Conservation (phyloP, 2,113 vertebrate species). For the Pseudorasbora parva region DNA sequence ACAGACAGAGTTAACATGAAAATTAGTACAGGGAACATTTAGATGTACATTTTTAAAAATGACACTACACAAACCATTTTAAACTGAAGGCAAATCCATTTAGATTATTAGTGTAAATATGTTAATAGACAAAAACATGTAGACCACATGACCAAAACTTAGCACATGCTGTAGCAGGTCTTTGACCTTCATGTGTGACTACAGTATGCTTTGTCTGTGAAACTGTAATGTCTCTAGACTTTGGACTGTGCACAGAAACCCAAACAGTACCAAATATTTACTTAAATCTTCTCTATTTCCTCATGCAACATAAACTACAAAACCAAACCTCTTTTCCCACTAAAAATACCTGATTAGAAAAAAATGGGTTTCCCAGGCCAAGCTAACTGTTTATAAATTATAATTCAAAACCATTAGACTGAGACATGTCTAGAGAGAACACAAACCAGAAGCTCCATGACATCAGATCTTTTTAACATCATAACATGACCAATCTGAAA, state of each 20-base stretch:
- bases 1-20: neutral
- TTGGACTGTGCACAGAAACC: conserved; percentile 48
- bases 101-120: neutral
- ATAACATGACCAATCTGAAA: neutral
- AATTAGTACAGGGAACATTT: neutral
- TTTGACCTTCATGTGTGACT: conserved; percentile 29
- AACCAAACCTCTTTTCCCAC: neutral
- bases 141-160: conserved; percentile 11
- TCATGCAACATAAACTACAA: neutral
- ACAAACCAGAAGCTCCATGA: neutral
- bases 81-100: neutral
- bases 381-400: neutral
- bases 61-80: neutral
- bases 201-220: conserved; percentile 6
- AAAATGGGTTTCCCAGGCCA: neutral
- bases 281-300: conserved; percentile 38
- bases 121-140: neutral
- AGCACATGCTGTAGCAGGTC: neutral
- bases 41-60: neutral
- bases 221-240: conserved; percentile 47
- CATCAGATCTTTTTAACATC: neutral
- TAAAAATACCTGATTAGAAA: neutral
- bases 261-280: conserved; percentile 56
- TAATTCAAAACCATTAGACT: neutral
- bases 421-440: neutral